phyloP scores from a whole-genome alignment of 2,888 invertebrate genomes.

The Boloria euphrosyne region DNA sequence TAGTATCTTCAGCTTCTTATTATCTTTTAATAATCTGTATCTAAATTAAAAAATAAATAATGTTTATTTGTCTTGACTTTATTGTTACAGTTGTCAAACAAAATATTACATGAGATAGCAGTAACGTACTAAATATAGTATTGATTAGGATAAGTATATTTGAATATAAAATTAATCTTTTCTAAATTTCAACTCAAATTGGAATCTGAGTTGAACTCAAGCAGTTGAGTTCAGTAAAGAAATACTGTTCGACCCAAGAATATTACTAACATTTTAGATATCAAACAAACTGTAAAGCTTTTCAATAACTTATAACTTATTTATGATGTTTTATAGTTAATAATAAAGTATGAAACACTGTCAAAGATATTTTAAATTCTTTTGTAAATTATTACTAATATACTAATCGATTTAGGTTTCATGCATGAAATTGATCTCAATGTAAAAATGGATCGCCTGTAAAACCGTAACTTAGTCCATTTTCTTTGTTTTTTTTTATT shows the following conservation, averaged over 20 bases:
- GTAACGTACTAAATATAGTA: constrained; percentile 11
- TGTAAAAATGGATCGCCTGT: no score
- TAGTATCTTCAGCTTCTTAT: no score
- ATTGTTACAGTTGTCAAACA: constrained; percentile 10
- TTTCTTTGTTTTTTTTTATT: neutral
- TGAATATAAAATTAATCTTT: constrained; percentile 6
- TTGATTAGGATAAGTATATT: constrained; percentile 14
- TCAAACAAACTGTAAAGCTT: neutral
- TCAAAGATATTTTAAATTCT: no score
- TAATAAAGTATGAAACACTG: no score
- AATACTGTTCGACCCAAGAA: neutral
- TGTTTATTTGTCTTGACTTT: neutral
- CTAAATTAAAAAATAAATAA: neutral
- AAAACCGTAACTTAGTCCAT: no score
- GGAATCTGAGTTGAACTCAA: neutral
- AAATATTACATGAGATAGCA: constrained; percentile 3
- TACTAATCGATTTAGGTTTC: no score
- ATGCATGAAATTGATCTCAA: no score
- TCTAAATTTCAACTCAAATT: neutral
- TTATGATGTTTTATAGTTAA: no score
- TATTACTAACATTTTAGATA: neutral
- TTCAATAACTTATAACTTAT: no score
- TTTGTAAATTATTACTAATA: no score
- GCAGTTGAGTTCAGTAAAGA: neutral
- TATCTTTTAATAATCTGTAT: neutral